phyloP scores from a whole-genome alignment of 1,140 invertebrate species.

The Daktulosphaira vitifoliae region DNA sequence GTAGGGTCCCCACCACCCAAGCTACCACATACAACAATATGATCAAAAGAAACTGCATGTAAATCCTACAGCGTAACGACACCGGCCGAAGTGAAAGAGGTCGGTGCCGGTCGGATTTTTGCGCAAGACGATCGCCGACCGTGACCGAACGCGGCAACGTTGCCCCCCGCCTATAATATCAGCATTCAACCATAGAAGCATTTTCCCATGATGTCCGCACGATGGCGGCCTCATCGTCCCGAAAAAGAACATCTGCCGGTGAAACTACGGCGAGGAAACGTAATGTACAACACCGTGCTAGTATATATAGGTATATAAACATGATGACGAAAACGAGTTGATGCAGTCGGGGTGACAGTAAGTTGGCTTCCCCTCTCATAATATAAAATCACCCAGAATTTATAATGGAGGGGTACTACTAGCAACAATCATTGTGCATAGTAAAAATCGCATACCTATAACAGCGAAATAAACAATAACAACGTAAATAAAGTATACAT shows the following conservation, averaged over 20 bases:
- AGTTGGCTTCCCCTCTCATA: too few relatives aligned
- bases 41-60: conserved; percentile 33
- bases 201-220: conserved; percentile 22
- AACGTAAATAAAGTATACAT: too few relatives aligned
- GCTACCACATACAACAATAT: conserved; percentile 5
- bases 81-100: conserved; percentile 32
- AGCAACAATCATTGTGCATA: too few relatives aligned
- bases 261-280: conserved; percentile 15
- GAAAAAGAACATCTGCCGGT: conserved; percentile 32
- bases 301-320: background rate
- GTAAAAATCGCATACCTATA: too few relatives aligned
- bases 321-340: background rate
- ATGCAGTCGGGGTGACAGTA: background rate
- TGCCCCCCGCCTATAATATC: conserved; percentile 2
- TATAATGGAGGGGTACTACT: too few relatives aligned
- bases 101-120: conserved; percentile 30
- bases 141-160: conserved; percentile 33
- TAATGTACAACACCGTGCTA: background rate
- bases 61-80: conserved; percentile 31
- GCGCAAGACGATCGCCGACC: conserved; percentile 33
- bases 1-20: background rate
- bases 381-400: too few relatives aligned
- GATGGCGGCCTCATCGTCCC: conserved; percentile 18
- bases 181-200: background rate
- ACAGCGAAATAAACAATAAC: too few relatives aligned